Conservation (phyloP, 2,888 invertebrate genomes). For the Prosopocoilus inquinatus region DNA sequence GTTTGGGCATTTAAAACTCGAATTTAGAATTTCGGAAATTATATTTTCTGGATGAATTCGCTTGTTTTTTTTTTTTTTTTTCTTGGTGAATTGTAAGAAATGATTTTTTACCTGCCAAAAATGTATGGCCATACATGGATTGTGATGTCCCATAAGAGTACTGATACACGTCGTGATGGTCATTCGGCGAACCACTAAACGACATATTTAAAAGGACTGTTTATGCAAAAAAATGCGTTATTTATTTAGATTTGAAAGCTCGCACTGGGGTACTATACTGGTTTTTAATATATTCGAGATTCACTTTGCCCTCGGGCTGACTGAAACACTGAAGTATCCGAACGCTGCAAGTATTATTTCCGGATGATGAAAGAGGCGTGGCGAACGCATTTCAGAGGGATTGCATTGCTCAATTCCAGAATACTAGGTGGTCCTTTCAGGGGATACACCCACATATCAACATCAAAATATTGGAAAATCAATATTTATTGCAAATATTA, state of each 20-base stretch:
- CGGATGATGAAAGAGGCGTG: slow-evolving; percentile 19
- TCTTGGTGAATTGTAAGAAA: too few species aligned
- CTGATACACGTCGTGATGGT: slow-evolving; percentile 43
- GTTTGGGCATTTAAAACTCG: too few species aligned
- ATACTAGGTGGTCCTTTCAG: slow-evolving; percentile 18
- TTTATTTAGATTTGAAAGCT: too few species aligned
- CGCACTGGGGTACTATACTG: neutral
- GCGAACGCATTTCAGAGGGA: slow-evolving; percentile 12
- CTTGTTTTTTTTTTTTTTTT: too few species aligned
- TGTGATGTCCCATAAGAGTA: slow-evolving; percentile 40
- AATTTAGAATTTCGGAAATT: too few species aligned
- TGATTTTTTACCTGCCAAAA: slow-evolving; percentile 37
- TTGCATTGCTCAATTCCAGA: slow-evolving; percentile 23
- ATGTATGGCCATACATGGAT: slow-evolving; percentile 35
- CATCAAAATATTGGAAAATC: slow-evolving; percentile 15
- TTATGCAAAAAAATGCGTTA: neutral
- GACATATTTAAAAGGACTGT: slow-evolving; percentile 33
- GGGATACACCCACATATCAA: slow-evolving; percentile 22
- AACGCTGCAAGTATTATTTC: slow-evolving; percentile 16
- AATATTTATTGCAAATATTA: slow-evolving; percentile 13
- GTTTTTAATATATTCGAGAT: slow-evolving; percentile 4
- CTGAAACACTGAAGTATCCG: slow-evolving; percentile 13
- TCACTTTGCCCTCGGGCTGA: slow-evolving; percentile 4
- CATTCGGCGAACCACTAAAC: slow-evolving; percentile 39
- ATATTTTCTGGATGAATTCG: too few species aligned